Percentiles rank a stretch among this genome's conserved stretches.
Evolutionary conservation across 2,888 invertebrate species (phyloP).

Genomic region (Oligia latruncula): DNA sequence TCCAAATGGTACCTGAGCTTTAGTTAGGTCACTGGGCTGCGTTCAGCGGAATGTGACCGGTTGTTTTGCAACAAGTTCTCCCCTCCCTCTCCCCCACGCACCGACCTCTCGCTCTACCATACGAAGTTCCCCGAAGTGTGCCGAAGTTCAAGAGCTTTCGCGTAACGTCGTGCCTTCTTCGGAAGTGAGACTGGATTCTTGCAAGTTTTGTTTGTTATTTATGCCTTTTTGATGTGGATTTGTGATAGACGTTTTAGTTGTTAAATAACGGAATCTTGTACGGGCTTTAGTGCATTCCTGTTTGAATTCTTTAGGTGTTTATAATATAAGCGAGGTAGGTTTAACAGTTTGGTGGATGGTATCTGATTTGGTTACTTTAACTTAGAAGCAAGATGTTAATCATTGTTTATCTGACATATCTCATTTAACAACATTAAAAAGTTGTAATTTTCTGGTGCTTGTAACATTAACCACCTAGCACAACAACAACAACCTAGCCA

Average conservation of each 20-base stretch:
- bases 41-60: constrained; percentile 83
- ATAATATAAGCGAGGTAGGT: constrained; percentile 12
- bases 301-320: constrained; percentile 29
- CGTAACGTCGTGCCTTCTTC: constrained; percentile 74
- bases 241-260: constrained; percentile 62
- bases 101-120: constrained; percentile 66
- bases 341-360: neutral
- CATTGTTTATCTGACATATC: neutral
- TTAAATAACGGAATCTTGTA: constrained; percentile 59
- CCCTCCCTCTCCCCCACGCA: constrained; percentile 71
- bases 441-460: neutral
- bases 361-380: neutral
- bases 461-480: neutral
- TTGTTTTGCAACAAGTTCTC: constrained; percentile 88
- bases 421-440: neutral
- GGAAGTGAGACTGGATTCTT: constrained; percentile 81
- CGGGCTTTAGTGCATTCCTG: constrained; percentile 37
- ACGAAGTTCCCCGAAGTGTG: constrained; percentile 70
- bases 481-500: too few species aligned
- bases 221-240: constrained; percentile 61
- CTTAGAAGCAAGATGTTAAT: neutral
- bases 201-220: constrained; percentile 71
- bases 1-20: constrained; percentile 74
- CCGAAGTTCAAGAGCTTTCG: constrained; percentile 70
- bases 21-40: constrained; percentile 89